Evolutionary conservation across 2,888 invertebrate species (phyloP), one percentile per base, ranked within the genome.

Genomic region (Diploptera punctata): DNA sequence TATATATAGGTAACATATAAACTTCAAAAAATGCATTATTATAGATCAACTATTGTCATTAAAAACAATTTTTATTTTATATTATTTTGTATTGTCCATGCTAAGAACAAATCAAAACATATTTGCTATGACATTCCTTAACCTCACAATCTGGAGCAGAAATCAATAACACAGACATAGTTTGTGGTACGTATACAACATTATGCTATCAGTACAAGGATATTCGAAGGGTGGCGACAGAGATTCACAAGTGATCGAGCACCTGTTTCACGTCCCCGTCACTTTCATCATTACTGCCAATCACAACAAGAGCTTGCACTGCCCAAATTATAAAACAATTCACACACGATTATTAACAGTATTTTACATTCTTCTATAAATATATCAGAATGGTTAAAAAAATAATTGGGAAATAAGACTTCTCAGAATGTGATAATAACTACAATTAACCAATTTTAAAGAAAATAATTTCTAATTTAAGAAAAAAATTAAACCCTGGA

Each of bases 1-100:
- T 65, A 65, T 65, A 65, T 65, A 65, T 65, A 65, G 44, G 26
- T 65, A 65, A 65, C 65, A 65, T 65, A 71, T 52, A 71, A 71
- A 71, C 71, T 65, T 65, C n/a, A 65, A 65, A 65, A 65, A 65
- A 24, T 65, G 65, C 26, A 24, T 65, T 26, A 62, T 43, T 44
- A 70, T 43, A 70, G 47, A 52, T 33, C 1, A 68, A 69, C 38
- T 71, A 65, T 65, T 71, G 62, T 52, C 65, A 38, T 65, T n/a
- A n/a, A 65, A 18, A n/a, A 71, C 29, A 33, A 29, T 57, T 29
- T 57, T 29, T 57, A 29, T n/a, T n/a, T n/a, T n/a, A n/a, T n/a
- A n/a, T n/a, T n/a, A n/a, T n/a, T n/a, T n/a, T n/a, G n/a, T 10
- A 57, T 29, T 57, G 57, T 29, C n/a, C 29, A 29, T n/a, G 29